Conservation (phyloP, 2,888 invertebrate genomes). For the Caenorhabditis angaria region DNA sequence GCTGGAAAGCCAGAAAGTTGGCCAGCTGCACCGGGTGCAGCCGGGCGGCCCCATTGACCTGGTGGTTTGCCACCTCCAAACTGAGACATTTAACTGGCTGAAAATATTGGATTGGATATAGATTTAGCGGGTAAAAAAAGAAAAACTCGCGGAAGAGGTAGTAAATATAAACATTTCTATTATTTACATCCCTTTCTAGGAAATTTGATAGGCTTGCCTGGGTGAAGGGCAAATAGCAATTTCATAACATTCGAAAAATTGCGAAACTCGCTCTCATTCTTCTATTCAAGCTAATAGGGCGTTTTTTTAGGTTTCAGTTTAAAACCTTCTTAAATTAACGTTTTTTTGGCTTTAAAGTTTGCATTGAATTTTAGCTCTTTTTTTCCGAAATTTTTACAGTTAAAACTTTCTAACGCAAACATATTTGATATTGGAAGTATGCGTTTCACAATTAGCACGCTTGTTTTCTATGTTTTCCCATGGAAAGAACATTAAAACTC, state of each 20-base stretch:
- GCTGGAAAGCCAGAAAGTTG: slow-evolving; percentile 40
- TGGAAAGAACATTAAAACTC: no score
- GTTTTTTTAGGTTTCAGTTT: neutral
- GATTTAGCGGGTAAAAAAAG: neutral
- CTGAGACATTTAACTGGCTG: slow-evolving; percentile 37
- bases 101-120: neutral
- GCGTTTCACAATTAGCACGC: neutral
- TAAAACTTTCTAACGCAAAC: no score
- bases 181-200: neutral
- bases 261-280: neutral
- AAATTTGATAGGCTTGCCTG: slow-evolving; percentile 1
- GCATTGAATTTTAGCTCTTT: no score
- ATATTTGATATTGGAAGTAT: neutral
- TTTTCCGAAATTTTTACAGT: no score
- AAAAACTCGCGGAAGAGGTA: neutral
- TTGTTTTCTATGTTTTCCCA: neutral
- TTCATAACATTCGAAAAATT: neutral
- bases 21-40: slow-evolving; percentile 34
- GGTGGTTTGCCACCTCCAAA: slow-evolving; percentile 45
- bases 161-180: neutral
- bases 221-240: neutral
- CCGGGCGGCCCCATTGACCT: slow-evolving; percentile 35
- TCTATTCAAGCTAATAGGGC: neutral
- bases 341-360: no score
- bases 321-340: no score